These are phyloP conservation scores for Eremobia ochroleuca DNA, from an alignment of 2,888 invertebrate genomes.

Conservation along the genomic window DNA sequence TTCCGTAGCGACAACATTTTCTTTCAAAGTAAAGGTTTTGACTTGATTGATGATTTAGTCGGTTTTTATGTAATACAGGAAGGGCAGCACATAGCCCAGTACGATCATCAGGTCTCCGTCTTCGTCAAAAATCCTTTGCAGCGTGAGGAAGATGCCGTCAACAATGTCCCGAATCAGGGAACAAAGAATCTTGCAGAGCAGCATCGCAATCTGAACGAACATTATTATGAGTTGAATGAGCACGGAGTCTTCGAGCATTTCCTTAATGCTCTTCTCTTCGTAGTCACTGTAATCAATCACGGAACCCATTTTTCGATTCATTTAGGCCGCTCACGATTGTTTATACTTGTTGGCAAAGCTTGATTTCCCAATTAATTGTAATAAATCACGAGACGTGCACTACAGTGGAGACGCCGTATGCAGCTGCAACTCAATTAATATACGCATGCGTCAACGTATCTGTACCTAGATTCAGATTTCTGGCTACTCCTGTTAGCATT, in stretches of 20 bases:
- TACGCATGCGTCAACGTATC: slow-evolving; percentile 46
- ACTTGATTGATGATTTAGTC: neutral
- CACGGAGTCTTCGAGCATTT: neutral
- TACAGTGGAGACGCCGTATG: slow-evolving; percentile 1
- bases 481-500: neutral
- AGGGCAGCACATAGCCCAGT: slow-evolving; percentile 20
- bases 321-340: neutral
- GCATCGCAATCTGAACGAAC: neutral
- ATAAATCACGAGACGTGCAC: neutral
- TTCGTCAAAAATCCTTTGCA: neutral
- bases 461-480: slow-evolving; percentile 16
- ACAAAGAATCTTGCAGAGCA: neutral
- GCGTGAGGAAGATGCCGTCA: neutral
- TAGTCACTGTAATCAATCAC: neutral
- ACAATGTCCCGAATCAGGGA: neutral
- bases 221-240: slow-evolving; percentile 20
- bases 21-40: neutral
- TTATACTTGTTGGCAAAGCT: neutral
- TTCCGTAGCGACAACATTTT: neutral
- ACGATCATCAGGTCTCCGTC: slow-evolving; percentile 25
- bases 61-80: slow-evolving; percentile 18
- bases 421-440: slow-evolving; percentile 41
- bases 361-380: neutral
- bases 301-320: neutral
- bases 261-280: neutral